A percentile compares a stretch with the other conserved stretches of the same genome.
Evolutionary conservation across 2,888 invertebrate genomes (phyloP).

Genomic region (Idaea biselata): DNA sequence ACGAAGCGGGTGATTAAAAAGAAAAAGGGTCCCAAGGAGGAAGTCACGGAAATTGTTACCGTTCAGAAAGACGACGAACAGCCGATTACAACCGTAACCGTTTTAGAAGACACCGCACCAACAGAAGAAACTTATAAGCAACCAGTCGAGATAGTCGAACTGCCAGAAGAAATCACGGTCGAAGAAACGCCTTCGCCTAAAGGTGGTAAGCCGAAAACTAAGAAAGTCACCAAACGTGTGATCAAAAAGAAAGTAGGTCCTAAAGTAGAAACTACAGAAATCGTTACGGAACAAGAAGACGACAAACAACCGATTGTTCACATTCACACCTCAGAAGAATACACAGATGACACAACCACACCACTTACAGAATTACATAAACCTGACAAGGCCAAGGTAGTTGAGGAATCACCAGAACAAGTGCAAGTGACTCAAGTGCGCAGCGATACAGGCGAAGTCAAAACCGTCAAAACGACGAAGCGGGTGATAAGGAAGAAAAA

Average conservation of each 20-base stretch:
- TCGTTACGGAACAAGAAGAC: conserved; percentile 28
- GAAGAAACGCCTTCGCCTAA: conserved; percentile 16
- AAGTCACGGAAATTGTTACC: conserved; percentile 27
- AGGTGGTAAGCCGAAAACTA: conserved; percentile 26
- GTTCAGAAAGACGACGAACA: conserved; percentile 25
- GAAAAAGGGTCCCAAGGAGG: conserved; percentile 21
- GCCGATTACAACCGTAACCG: conserved; percentile 28
- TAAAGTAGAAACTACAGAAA: conserved; percentile 34
- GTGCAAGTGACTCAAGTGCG: conserved; percentile 58
- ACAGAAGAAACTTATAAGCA: conserved; percentile 25
- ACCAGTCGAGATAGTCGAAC: conserved; percentile 25
- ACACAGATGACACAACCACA: conserved; percentile 35
- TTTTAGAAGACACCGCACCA: conserved; percentile 53
- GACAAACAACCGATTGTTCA: conserved; percentile 38
- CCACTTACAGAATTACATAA: conserved; percentile 20
- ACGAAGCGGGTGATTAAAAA: conserved; percentile 24
- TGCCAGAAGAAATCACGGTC: conserved; percentile 30
- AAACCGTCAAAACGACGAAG: conserved; percentile 57
- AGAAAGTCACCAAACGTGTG: conserved; percentile 40
- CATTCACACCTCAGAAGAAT: conserved; percentile 34
- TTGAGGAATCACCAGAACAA: conserved; percentile 45
- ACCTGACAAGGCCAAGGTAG: conserved; percentile 37
- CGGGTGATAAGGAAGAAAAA: conserved; percentile 61
- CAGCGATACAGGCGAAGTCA: conserved; percentile 49
- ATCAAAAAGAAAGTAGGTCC: conserved; percentile 44